Percentiles rank a stretch among this genome's conserved stretches.
Conservation (phyloP, 2,888 invertebrate species). For the Coronaproctus castanopsis region DNA sequence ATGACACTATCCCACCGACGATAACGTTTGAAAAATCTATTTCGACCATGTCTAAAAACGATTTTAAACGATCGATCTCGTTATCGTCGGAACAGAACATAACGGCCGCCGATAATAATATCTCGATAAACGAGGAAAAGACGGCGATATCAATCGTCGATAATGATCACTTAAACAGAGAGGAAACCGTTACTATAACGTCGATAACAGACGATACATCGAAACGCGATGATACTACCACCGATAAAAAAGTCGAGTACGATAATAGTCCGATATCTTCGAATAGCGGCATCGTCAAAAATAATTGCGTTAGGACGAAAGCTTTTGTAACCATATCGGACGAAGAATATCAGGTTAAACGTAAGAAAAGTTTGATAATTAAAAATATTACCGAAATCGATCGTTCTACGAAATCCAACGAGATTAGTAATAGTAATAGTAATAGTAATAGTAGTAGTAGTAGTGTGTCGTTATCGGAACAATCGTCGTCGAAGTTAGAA, state of each 20-base stretch:
- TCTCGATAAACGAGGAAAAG: not conserved
- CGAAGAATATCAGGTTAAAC: conserved; percentile 4
- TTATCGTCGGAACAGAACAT: not conserved
- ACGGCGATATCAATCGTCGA: too few relatives aligned
- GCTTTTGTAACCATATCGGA: not conserved
- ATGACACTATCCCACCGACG: too few relatives aligned
- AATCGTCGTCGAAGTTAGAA: not conserved
- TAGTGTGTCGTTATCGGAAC: not conserved
- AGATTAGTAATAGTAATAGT: too few relatives aligned
- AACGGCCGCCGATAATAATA: not conserved
- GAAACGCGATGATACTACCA: too few relatives aligned
- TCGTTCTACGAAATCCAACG: too few relatives aligned
- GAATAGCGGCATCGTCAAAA: not conserved
- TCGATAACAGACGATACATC: too few relatives aligned
- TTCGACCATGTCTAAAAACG: too few relatives aligned
- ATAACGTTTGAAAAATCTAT: too few relatives aligned
- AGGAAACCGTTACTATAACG: too few relatives aligned
- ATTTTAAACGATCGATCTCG: not conserved
- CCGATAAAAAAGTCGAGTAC: too few relatives aligned
- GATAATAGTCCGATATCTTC: too few relatives aligned
- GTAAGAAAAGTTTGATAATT: conserved; percentile 7
- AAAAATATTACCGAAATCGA: conserved; percentile 4
- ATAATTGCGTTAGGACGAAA: not conserved
- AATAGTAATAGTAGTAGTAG: not conserved
- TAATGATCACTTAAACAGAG: too few relatives aligned